These are phyloP conservation scores for Cantharis rufa DNA, from an alignment of 2,888 invertebrate species.

Conservation along the genomic window DNA sequence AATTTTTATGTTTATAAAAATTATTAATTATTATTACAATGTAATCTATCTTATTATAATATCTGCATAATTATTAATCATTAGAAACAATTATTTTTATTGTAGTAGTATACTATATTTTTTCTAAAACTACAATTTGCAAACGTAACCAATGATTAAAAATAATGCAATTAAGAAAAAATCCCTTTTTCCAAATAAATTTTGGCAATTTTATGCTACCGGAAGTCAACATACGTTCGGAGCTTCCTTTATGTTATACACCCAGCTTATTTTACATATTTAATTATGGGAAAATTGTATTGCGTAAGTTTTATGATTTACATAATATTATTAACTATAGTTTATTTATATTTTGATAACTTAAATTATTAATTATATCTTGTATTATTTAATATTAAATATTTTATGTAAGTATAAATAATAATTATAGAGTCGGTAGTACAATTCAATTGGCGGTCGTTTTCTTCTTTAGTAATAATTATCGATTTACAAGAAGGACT, in stretches of 20 bases:
- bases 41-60: background rate
- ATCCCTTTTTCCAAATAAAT: background rate
- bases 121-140: background rate
- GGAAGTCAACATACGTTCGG: background rate
- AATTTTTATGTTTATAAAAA: background rate
- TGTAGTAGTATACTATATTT: background rate
- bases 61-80: background rate
- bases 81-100: background rate
- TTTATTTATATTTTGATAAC: background rate
- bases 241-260: background rate
- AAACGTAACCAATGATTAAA: background rate
- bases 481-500: background rate
- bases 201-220: background rate
- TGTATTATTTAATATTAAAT: too few relatives aligned
- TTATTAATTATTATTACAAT: background rate
- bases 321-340: background rate
- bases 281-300: background rate
- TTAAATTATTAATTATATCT: background rate
- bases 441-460: background rate
- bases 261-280: background rate
- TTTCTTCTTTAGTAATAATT: background rate
- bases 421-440: too few relatives aligned
- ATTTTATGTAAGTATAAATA: too few relatives aligned
- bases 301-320: background rate
- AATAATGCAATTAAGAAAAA: background rate